Conservation (phyloP, 2,888 invertebrate species). For the Caenorhabditis sp. region DNA sequence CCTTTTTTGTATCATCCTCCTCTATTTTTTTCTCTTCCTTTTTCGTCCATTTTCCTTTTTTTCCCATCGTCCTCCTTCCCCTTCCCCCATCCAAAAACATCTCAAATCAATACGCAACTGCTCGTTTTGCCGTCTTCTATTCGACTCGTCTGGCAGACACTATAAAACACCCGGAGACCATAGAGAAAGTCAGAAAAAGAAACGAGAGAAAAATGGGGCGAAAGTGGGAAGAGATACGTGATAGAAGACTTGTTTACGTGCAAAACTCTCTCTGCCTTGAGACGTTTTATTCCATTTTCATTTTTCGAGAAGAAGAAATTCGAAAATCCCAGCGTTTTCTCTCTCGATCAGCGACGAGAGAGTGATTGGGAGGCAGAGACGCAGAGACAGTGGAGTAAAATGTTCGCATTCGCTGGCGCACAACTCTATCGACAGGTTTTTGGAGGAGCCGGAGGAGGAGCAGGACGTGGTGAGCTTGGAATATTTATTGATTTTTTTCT, state of each 20-base stretch:
- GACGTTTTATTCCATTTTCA: conserved; percentile 27
- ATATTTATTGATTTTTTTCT: not conserved
- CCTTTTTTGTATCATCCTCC: conserved; percentile 12
- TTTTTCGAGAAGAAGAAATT: not conserved
- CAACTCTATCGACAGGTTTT: conserved; percentile 57
- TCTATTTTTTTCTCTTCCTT: not conserved
- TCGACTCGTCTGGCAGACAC: no score
- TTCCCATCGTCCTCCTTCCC: not conserved
- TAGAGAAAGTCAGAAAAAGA: conserved; percentile 20
- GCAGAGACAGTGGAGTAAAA: no score
- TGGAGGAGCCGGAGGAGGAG: no score
- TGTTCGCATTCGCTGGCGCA: conserved; percentile 56
- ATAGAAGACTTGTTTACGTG: conserved; percentile 56
- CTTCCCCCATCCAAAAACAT: not conserved
- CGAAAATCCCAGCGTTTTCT: no score
- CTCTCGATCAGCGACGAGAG: not conserved
- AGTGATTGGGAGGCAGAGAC: conserved; percentile 2
- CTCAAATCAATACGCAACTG: conserved; percentile 12
- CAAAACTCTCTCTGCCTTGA: conserved; percentile 31
- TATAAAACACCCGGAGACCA: not conserved
- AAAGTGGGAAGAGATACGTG: conserved; percentile 39
- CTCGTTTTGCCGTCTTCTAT: not conserved
- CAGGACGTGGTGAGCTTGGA: conserved; percentile 38
- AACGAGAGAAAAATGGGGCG: conserved; percentile 38
- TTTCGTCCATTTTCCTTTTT: not conserved